Base-by-base conservation (phyloP, 2,888 invertebrate species). In the Lasioglossum pauxillum region DNA sequence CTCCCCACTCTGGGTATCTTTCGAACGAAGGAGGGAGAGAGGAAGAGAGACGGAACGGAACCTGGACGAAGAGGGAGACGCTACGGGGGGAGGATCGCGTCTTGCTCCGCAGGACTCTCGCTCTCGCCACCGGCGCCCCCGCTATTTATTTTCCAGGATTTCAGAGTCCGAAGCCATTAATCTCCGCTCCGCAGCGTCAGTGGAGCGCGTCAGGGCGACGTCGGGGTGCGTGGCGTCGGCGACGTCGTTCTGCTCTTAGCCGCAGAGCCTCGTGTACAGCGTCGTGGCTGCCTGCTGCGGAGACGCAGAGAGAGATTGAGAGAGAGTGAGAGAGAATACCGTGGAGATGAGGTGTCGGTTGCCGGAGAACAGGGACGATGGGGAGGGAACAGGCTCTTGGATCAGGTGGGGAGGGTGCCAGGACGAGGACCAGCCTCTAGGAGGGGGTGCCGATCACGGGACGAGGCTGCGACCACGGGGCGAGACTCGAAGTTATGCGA, bases 61-160 rank as follows among this genome's bases (percentile, higher is more conserved):
- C 53, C 53, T 31, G 71, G 38, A 19, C 57, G 79, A 44, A 53
- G 53, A 74, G 67, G 73, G 38, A 64, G 31, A 31, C 31, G 46
- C 19, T 38, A 49, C 10, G 53, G 27, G 64, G 57, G 78, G 78
- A 76, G 82, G 80, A 80, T 78, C 85, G 90, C 89, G 89, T 91
- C 92, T 92, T 89, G 90, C 91, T 91, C 89, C 88, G 85, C 89
- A 91, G 92, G 91, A 90, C 90, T 92, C 92, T 90, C 91, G 89
- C 91, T 91, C 91, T 91, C 91, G 91, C 91, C 89, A 89, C 91
- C 91, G 91, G 88, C 91, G 92, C 92, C 92, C 92, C 91, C 91
- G 94, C 95, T 95, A 95, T 95, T 95, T 95, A 95, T 95, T 95
- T 95, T 94, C 94, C 94, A 93, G 94, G 95, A 95, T 95, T 94